Percentiles rank a stretch among this genome's conserved stretches.
These are phyloP conservation scores for Stichopus chloronotus DNA, from an alignment of 35 echinoderm and acorn worm genomes.

Conservation along the genomic window DNA sequence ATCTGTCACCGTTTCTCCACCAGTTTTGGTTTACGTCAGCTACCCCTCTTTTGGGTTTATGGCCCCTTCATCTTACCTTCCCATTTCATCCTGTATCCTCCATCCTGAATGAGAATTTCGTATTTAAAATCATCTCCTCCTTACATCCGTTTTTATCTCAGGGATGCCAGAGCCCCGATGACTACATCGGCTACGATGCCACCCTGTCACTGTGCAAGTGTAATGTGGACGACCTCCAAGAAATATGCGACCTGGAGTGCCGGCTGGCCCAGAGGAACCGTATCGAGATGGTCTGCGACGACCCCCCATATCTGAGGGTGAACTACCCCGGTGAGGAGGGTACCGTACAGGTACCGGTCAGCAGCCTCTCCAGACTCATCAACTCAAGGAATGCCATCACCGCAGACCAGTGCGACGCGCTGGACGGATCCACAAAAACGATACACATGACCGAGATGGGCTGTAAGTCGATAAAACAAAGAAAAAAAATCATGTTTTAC, in stretches of 20 bases:
- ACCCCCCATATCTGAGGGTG: conserved; percentile 68
- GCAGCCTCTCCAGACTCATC: conserved; percentile 78
- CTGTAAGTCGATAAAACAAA: conserved; percentile 61
- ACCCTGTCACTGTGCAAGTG: conserved; percentile 80
- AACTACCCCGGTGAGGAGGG: conserved; percentile 52
- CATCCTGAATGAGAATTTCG: no score
- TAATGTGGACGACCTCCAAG: conserved; percentile 79
- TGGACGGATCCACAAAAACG: conserved; percentile 66
- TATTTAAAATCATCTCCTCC: no score
- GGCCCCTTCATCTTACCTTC: no score
- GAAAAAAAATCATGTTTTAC: background rate
- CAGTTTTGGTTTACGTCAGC: no score
- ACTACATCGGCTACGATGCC: conserved; percentile 77
- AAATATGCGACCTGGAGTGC: conserved; percentile 91
- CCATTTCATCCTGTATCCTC: no score
- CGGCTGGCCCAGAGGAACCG: conserved; percentile 81
- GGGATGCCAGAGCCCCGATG: conserved; percentile 68
- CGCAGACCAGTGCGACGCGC: conserved; percentile 74
- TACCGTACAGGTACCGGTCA: conserved; percentile 53
- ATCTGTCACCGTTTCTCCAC: no score
- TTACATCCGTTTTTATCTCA: background rate
- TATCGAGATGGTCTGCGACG: conserved; percentile 81
- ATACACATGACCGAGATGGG: conserved; percentile 71
- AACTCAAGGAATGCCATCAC: conserved; percentile 87
- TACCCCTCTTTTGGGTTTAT: no score